Evolutionary conservation across 2,888 invertebrate species (phyloP).

Genomic region (Drosophila aldrichi): DNA sequence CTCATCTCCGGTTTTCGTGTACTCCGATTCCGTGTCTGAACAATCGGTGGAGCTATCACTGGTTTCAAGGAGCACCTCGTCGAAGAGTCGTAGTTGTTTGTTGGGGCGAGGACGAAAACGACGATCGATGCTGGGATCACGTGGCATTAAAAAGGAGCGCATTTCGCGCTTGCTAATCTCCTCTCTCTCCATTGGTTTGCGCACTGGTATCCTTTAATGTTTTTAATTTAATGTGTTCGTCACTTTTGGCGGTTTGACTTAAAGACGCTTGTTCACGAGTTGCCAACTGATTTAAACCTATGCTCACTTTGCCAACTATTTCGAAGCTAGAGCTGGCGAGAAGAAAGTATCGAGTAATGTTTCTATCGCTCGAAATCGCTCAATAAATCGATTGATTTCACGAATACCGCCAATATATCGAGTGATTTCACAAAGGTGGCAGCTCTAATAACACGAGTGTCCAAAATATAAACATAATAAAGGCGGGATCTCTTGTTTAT

Average conservation of each 20-base stretch:
- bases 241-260: constrained; percentile 52
- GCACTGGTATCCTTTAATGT: neutral
- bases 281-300: constrained; percentile 25
- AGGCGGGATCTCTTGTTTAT: constrained; percentile 39
- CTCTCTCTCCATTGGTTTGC: constrained; percentile 29
- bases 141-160: constrained; percentile 80
- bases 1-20: constrained; percentile 34
- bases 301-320: constrained; percentile 23
- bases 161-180: constrained; percentile 53
- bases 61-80: constrained; percentile 66
- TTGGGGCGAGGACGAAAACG: constrained; percentile 79
- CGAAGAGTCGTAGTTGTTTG: constrained; percentile 71
- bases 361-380: neutral
- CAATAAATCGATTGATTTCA: neutral
- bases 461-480: constrained; percentile 42
- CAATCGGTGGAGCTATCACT: constrained; percentile 48
- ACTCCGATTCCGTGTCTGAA: constrained; percentile 67
- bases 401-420: constrained; percentile 1
- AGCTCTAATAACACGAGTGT: constrained; percentile 7
- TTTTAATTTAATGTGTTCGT: neutral
- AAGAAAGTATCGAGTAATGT: neutral
- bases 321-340: constrained; percentile 2
- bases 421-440: constrained; percentile 13
- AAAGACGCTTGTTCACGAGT: constrained; percentile 39
- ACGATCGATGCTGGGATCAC: constrained; percentile 82